Percentiles rank a stretch among this genome's conserved stretches.
Evolutionary conservation across 35 echinoderm and acorn worm genomes (phyloP).

Genomic region (Apostichopus parvimensis): DNA sequence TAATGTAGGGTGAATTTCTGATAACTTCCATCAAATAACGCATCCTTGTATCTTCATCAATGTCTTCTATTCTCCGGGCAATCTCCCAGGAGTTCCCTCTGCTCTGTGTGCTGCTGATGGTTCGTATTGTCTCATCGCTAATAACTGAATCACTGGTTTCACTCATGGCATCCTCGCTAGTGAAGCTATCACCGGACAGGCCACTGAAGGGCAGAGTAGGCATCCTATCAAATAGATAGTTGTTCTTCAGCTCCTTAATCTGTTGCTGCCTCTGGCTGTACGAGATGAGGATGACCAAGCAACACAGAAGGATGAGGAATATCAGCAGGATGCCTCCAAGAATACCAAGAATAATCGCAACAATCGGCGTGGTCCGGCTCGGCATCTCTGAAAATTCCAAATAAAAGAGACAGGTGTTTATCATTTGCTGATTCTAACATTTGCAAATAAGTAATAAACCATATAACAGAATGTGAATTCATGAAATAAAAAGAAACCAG

Average conservation of each 20-base stretch:
- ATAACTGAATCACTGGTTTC: conserved; percentile 31
- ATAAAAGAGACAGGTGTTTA: not conserved
- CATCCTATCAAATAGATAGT: not conserved
- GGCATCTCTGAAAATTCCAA: conserved; percentile 1
- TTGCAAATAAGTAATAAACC: too few relatives aligned
- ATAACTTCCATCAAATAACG: conserved; percentile 44
- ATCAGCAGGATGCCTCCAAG: conserved; percentile 31
- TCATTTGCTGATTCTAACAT: too few relatives aligned
- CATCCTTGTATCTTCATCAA: conserved; percentile 46
- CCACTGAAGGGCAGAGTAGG: conserved; percentile 24
- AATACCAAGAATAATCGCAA: conserved; percentile 15
- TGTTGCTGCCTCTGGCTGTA: conserved; percentile 29
- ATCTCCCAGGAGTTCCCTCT: not conserved
- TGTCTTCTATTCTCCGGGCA: not conserved
- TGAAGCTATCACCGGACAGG: not conserved
- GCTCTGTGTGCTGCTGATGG: not conserved
- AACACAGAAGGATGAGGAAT: conserved; percentile 11
- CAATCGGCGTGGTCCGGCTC: not conserved
- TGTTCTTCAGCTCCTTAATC: not conserved
- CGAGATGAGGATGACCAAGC: conserved; percentile 28
- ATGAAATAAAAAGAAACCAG: too few relatives aligned
- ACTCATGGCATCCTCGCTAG: conserved; percentile 3
- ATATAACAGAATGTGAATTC: too few relatives aligned
- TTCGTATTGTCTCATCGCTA: conserved; percentile 8
- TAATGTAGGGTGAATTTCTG: conserved; percentile 37